Evolutionary conservation across 2,888 invertebrate species (phyloP).

Genomic region (Drosophila austrosaltans): DNA sequence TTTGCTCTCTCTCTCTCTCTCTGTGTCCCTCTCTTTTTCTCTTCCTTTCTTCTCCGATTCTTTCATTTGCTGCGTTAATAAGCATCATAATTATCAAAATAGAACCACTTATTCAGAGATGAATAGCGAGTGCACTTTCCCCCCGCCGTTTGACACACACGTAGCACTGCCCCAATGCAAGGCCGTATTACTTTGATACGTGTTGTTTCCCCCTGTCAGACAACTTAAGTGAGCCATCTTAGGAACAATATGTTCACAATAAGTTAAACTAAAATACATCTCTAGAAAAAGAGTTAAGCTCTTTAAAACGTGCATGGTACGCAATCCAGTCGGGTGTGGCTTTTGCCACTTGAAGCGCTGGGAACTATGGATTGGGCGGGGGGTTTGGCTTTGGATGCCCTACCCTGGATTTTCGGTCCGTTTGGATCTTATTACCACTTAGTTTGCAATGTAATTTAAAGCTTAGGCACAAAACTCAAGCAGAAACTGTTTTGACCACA

Average conservation of each 20-base stretch:
- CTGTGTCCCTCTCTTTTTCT: slow-evolving; percentile 19
- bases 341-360: too few species aligned
- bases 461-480: background rate
- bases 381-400: too few species aligned
- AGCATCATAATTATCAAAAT: background rate
- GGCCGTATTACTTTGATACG: background rate
- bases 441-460: slow-evolving; percentile 6
- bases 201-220: background rate
- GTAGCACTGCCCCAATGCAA: slow-evolving; percentile 27
- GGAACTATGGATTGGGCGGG: too few species aligned
- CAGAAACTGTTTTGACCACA: too few species aligned
- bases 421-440: background rate
- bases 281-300: background rate
- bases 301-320: too few species aligned
- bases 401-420: background rate
- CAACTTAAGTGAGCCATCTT: background rate
- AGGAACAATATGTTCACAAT: background rate
- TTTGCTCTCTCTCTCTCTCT: background rate
- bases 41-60: slow-evolving; percentile 5
- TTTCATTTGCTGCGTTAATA: slow-evolving; percentile 3
- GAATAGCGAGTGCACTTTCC: background rate
- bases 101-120: background rate
- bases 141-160: background rate
- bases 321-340: too few species aligned
- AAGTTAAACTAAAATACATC: background rate